Conservation (phyloP, 2,888 invertebrate genomes). For the Tiliacea aurago region DNA sequence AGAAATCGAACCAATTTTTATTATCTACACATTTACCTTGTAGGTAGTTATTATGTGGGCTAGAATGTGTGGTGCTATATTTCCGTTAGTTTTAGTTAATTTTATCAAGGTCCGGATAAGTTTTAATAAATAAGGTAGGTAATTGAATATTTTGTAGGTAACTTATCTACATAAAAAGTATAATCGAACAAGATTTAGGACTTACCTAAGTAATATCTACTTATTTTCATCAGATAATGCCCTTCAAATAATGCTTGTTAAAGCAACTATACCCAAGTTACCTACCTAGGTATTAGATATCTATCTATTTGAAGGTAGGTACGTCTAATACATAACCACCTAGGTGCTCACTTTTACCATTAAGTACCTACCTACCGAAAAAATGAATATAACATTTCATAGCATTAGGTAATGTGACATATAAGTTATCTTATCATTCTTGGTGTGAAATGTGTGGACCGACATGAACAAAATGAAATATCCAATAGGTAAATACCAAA, state of each 20-base stretch:
- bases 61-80: background rate
- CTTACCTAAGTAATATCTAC: background rate
- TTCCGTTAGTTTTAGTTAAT: constrained; percentile 14
- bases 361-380: background rate
- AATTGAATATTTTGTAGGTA: no score
- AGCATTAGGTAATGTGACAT: background rate
- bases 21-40: constrained; percentile 62
- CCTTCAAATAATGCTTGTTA: no score
- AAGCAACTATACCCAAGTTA: no score
- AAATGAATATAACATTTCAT: background rate
- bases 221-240: background rate
- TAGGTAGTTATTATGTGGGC: background rate
- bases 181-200: background rate
- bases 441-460: background rate
- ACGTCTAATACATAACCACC: background rate
- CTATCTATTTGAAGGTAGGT: background rate
- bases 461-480: background rate
- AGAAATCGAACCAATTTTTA: constrained; percentile 45
- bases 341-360: background rate
- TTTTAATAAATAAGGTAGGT: background rate
- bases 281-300: no score
- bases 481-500: background rate
- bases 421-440: background rate
- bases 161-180: background rate
- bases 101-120: background rate